These are phyloP conservation scores for Rhyacophila brunnea DNA, from an alignment of 1,140 invertebrate genomes.

Conservation along the genomic window DNA sequence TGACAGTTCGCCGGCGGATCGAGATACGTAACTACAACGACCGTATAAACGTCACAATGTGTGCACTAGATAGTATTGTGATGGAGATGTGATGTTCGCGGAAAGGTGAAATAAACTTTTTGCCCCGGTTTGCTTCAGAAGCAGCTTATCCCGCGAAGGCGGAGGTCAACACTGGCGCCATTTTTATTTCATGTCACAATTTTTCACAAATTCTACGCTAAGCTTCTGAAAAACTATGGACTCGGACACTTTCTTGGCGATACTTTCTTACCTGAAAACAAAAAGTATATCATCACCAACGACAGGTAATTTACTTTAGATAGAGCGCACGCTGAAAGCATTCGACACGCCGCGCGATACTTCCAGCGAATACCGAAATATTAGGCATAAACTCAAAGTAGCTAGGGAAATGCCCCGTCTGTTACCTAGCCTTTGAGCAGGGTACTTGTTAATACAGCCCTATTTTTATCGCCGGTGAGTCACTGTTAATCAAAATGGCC, in stretches of 20 bases:
- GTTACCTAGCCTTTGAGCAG: slow-evolving; percentile 53
- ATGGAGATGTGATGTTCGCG: not conserved
- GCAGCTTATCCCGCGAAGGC: slow-evolving; percentile 7
- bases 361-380: slow-evolving; percentile 24
- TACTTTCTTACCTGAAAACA: slow-evolving; percentile 12
- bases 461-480: slow-evolving; percentile 57
- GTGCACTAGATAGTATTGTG: slow-evolving; percentile 3
- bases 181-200: slow-evolving; percentile 17
- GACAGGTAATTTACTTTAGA: slow-evolving; percentile 2
- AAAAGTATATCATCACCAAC: slow-evolving; percentile 14
- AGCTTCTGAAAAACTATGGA: slow-evolving; percentile 12
- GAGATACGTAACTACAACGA: slow-evolving; percentile 4
- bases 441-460: slow-evolving; percentile 50
- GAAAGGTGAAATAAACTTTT: not conserved
- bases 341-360: slow-evolving; percentile 13
- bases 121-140: slow-evolving; percentile 9
- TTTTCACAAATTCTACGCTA: slow-evolving; percentile 10
- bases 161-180: slow-evolving; percentile 28
- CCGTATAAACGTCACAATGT: slow-evolving; percentile 13
- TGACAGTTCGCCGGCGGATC: slow-evolving; percentile 22
- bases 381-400: slow-evolving; percentile 27
- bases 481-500: slow-evolving; percentile 56
- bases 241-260: slow-evolving; percentile 7
- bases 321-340: slow-evolving; percentile 4
- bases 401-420: slow-evolving; percentile 55